Base-by-base conservation (phyloP, 2,113 vertebrate species). In the Chitala chitala region DNA sequence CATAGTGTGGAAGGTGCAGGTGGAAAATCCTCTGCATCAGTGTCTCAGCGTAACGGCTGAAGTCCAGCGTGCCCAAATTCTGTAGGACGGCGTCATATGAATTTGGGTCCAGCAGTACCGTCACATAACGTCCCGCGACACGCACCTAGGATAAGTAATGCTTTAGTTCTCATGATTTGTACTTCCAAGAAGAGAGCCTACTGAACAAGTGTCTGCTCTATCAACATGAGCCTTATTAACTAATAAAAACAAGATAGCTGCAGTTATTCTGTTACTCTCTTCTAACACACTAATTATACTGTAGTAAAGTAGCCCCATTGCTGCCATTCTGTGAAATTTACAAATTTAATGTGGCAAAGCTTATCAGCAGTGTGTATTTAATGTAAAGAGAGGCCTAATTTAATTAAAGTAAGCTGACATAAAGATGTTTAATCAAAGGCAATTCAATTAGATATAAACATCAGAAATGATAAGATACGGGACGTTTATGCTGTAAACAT, bases 1-100 rank as follows among this genome's bases (percentile, higher is more conserved):
- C 87, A 68, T 89, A 83, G 53, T 87, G 78, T 0, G 92, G 92
- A 24, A 96, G 89, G 59, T 48, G 85, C 81, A 96, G 83, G n/a
- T 87, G 85, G 44, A 96, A 96, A 75, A 96, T 95, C 72, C 90
- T 84, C 17, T 94, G 87, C 94, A 96, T 96, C 76, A 96, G 90
- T 58, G 92, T 81, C 68, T 85, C 46, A 0, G 94, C 93, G 0
- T 93, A 95, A 75, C 87, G 81, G 0, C 86, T 75, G 50, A 96
- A 96, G 82, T 95, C 92, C 77, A 96, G 79, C 31, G 83, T 82
- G 0, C 63, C 73, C 0, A 87, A 77, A 73, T 94, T 91, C 69
- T 87, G 84, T 53, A 93, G 81, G 63, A 94, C 91, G 0, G 65
- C 0, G 4, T 94, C 91, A 0, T 92, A 95, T 0, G 93, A 94